A percentile compares a stretch with the other conserved stretches of the same genome.
Evolutionary conservation across 2,797 vertebrate species (phyloP).

Genomic region (Ctenosaura bakeri): DNA sequence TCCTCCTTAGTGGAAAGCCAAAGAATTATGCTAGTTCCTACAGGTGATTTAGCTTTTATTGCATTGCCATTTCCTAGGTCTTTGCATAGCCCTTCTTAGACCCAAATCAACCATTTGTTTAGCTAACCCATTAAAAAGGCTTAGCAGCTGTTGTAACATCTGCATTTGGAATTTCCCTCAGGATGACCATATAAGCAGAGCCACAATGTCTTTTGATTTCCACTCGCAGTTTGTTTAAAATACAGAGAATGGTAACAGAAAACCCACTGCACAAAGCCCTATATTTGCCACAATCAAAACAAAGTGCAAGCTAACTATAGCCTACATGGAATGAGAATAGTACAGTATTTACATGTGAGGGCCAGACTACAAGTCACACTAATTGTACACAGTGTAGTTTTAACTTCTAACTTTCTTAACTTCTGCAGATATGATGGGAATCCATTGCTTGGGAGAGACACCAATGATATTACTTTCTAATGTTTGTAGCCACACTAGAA

Average conservation of each 20-base stretch:
- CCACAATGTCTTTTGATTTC: background rate
- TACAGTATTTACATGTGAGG: background rate
- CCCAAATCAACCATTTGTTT: background rate
- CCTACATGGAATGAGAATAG: background rate
- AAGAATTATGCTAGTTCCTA: background rate
- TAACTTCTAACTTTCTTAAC: background rate
- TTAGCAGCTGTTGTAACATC: conserved; percentile 4
- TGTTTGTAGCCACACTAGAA: background rate
- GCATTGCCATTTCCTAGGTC: background rate
- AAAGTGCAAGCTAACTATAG: background rate
- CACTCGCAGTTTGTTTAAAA: background rate
- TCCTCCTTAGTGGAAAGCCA: conserved; percentile 5
- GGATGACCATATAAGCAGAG: background rate
- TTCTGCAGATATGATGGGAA: background rate
- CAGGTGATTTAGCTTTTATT: conserved; percentile 20
- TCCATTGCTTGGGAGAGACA: no score
- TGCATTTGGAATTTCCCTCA: background rate
- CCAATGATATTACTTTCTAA: background rate
- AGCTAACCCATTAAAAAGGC: background rate
- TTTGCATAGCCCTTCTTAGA: background rate
- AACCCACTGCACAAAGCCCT: background rate
- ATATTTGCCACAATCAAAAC: no score
- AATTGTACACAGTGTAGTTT: background rate
- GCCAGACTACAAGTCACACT: background rate
- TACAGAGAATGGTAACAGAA: background rate